Evolutionary conservation across 2,797 vertebrate genomes (phyloP).

Genomic region (Podarcis lilfordi): DNA sequence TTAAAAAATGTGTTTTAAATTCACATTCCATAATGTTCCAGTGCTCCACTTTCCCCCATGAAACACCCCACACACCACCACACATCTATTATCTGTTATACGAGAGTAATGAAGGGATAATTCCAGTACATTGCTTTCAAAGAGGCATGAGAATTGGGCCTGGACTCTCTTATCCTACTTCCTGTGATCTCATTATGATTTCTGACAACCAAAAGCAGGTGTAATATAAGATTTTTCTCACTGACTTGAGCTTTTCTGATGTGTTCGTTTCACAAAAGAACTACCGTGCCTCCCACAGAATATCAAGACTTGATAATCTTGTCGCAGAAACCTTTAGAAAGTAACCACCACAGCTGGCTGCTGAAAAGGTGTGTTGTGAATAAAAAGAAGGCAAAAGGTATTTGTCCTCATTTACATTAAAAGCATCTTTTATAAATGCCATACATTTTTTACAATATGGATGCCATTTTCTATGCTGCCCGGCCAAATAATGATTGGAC

Average conservation of each 20-base stretch:
- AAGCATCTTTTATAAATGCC: neutral
- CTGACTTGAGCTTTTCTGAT: constrained; percentile 20
- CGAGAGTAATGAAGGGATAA: constrained; percentile 23
- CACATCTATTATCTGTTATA: constrained; percentile 8
- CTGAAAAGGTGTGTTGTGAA: neutral
- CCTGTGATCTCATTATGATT: neutral
- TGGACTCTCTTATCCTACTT: neutral
- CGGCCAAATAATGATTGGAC: constrained; percentile 8
- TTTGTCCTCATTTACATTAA: neutral
- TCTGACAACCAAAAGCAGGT: neutral
- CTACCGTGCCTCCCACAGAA: neutral
- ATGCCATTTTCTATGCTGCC: neutral
- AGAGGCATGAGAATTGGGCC: neutral
- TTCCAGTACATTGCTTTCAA: constrained; percentile 29
- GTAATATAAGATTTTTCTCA: neutral
- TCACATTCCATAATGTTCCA: neutral
- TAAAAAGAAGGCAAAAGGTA: neutral
- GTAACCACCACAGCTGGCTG: neutral
- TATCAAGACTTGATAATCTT: neutral
- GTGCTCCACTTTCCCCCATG: too few species aligned
- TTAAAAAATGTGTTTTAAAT: neutral
- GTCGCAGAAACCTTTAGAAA: neutral
- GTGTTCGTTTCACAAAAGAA: constrained; percentile 14
- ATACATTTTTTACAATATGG: neutral
- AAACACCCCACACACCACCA: neutral